Base-by-base conservation (phyloP, 2,888 invertebrate species). In the Himalopsyche tibetana region DNA sequence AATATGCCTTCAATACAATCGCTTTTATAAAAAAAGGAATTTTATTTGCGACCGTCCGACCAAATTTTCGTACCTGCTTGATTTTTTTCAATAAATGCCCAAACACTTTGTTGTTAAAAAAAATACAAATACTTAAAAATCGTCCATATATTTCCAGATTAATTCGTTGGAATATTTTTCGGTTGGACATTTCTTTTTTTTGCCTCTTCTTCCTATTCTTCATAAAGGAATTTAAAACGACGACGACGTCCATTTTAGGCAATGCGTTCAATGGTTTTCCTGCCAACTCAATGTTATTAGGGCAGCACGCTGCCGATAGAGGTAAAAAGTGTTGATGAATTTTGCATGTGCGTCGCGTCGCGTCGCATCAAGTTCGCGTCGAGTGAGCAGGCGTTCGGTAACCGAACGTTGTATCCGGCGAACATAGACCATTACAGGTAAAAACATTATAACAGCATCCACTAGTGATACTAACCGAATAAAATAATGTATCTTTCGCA, bases 221-320 rank as follows among this genome's bases (percentile, higher is more conserved):
- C 3, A 51, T 1, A 15, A 51, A 51, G 12, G 8, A 42, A 42
- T 51, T 51, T 4, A 80, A 38, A 38, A 4, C 55, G 8, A 63
- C 12, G 38, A 28, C 74, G 74, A 28, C 74, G 74, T 74, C 74
- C 74, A 74, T 74, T 74, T 74, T 74, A 36, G 74, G 74, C 36
- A 9, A 74, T 74, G 74, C 15, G 74, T 74, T 74, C 74, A 8
- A 28, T 36, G 74, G 74, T 74, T 74, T 74, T 83, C 82, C 83
- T 63, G 69, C n/a, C 28, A 83, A 51, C 69, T 51, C 83, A 83
- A 56, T 42, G 11, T 11, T 83, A 83, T 56, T 63, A 63, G 63
- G 83, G 63, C 83, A 56, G 63, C 63, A 83, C 40, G 28, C n/a
- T n/a, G 40, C 11, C 38, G 4, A 12, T 38, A 63, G 82, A 55